Evolutionary conservation across 1,140 invertebrate species (phyloP).

Genomic region (Chelonus insularis): DNA sequence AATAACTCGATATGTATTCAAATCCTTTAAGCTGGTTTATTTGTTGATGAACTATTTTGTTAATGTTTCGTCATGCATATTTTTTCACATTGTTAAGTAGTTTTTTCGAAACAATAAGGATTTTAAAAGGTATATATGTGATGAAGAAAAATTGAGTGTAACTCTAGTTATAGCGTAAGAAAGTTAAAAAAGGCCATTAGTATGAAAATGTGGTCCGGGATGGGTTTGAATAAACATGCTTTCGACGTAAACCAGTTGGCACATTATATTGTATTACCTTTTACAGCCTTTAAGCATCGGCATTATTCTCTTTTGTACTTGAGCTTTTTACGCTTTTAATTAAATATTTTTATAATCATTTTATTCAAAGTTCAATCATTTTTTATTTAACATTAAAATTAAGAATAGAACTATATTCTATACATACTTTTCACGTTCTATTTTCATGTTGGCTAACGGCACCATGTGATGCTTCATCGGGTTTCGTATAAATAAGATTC

Average conservation of each 20-base stretch:
- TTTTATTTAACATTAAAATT: no score
- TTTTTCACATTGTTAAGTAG: neutral
- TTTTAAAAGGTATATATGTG: neutral
- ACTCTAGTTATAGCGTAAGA: neutral
- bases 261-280: neutral
- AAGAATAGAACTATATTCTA: no score
- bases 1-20: no score
- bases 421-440: no score
- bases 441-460: no score
- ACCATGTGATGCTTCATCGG: no score
- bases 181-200: constrained; percentile 50
- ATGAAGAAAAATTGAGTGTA: neutral
- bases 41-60: no score
- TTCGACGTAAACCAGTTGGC: neutral
- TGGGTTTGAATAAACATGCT: constrained; percentile 45
- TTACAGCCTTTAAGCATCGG: neutral
- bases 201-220: constrained; percentile 47
- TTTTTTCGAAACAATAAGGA: neutral
- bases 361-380: no score
- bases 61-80: no score
- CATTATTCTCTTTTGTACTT: neutral
- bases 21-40: no score
- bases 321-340: no score
- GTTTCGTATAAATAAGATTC: neutral
- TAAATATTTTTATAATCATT: no score